Percentiles rank a stretch among this genome's conserved stretches.
Evolutionary conservation across 2,888 invertebrate genomes (phyloP).

Genomic region (Melangyna quadrimaculata): DNA sequence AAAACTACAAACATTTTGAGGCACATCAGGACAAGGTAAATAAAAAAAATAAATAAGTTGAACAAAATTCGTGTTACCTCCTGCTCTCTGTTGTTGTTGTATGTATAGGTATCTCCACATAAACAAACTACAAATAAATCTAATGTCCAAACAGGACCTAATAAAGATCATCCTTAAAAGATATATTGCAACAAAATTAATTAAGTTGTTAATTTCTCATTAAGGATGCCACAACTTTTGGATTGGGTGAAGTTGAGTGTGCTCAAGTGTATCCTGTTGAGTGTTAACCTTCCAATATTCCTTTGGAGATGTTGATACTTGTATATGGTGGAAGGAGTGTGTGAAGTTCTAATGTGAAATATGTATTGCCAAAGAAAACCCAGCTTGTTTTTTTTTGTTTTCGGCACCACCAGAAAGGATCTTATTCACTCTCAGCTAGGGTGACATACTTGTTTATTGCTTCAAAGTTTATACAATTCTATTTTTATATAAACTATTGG

Average conservation of each 20-base stretch:
- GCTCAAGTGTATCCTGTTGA: constrained; percentile 19
- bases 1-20: not conserved
- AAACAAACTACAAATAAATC: constrained; percentile 54
- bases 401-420: constrained; percentile 19
- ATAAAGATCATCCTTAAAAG: constrained; percentile 74
- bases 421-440: constrained; percentile 52
- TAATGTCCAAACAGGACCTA: constrained; percentile 68
- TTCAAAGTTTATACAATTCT: constrained; percentile 44
- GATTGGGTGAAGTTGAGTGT: constrained; percentile 33
- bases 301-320: not conserved
- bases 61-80: not conserved
- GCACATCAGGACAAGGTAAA: not conserved
- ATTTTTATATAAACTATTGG: not conserved
- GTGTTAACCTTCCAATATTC: constrained; percentile 24
- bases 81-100: too few species aligned
- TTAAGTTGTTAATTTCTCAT: constrained; percentile 81
- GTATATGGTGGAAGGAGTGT: not conserved
- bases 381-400: constrained; percentile 50
- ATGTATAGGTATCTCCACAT: not conserved
- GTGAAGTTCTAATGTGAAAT: constrained; percentile 21
- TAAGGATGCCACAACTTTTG: constrained; percentile 72
- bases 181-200: constrained; percentile 80
- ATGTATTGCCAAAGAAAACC: constrained; percentile 3
- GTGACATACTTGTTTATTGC: constrained; percentile 70
- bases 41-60: not conserved